Conservation (phyloP, 2,888 invertebrate species). For the Byasa hedistus region DNA sequence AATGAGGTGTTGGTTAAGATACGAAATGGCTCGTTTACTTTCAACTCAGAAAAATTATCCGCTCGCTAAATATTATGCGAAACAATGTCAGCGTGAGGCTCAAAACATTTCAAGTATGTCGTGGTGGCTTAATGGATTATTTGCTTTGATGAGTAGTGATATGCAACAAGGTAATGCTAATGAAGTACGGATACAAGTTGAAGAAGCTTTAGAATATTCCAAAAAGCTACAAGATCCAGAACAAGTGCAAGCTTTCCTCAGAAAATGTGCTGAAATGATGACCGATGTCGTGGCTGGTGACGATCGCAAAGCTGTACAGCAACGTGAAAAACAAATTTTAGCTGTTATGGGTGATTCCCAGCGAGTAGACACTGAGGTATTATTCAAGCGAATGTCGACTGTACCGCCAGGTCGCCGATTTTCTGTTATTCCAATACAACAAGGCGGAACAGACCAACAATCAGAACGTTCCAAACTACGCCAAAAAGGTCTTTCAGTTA, state of each 20-base stretch:
- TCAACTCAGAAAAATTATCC: constrained; percentile 70
- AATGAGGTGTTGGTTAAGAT: constrained; percentile 74
- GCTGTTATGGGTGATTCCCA: constrained; percentile 58
- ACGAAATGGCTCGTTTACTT: constrained; percentile 65
- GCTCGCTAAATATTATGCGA: constrained; percentile 69
- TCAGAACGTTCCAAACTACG: constrained; percentile 56
- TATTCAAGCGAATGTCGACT: constrained; percentile 68
- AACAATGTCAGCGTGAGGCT: constrained; percentile 69
- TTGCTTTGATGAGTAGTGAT: constrained; percentile 70
- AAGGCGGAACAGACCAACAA: constrained; percentile 41
- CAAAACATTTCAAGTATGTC: constrained; percentile 58
- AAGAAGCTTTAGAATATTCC: constrained; percentile 66
- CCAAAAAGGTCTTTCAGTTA: constrained; percentile 63
- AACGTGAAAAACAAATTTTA: constrained; percentile 60
- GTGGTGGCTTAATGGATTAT: constrained; percentile 73
- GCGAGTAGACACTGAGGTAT: constrained; percentile 57
- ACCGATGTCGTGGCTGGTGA: constrained; percentile 57
- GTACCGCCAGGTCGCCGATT: constrained; percentile 64
- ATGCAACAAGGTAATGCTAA: constrained; percentile 74
- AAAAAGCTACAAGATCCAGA: constrained; percentile 67
- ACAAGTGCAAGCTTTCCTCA: constrained; percentile 63
- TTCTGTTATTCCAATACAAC: constrained; percentile 61
- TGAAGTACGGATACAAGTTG: constrained; percentile 67
- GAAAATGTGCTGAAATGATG: constrained; percentile 65
- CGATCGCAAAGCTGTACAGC: constrained; percentile 62